These are phyloP conservation scores for Squalus acanthias DNA, from an alignment of 2,797 vertebrate species.

Conservation along the genomic window DNA sequence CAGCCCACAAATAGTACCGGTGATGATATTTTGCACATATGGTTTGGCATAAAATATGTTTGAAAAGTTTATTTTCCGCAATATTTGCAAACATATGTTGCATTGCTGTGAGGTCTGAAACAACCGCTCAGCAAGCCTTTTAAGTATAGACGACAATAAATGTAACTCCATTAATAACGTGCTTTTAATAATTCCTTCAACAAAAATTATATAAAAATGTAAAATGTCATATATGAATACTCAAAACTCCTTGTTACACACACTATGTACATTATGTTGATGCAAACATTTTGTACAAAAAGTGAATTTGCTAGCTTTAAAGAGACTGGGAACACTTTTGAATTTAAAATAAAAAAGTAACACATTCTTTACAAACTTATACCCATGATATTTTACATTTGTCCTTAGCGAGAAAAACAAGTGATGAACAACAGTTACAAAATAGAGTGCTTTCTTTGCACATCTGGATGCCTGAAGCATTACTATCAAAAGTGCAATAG, in stretches of 20 bases:
- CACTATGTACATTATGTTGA: constrained; percentile 26
- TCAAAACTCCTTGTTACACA: constrained; percentile 24
- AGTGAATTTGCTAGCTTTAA: constrained; percentile 3
- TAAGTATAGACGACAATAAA: not conserved
- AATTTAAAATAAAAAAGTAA: constrained; percentile 32
- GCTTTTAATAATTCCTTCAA: constrained; percentile 25
- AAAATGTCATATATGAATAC: constrained; percentile 30
- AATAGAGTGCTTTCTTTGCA: constrained; percentile 39
- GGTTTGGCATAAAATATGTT: not conserved
- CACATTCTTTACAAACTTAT: constrained; percentile 55
- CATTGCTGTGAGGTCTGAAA: not conserved
- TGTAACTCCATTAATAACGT: not conserved
- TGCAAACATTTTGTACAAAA: constrained; percentile 30
- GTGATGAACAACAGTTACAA: constrained; percentile 39
- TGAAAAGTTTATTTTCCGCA: constrained; percentile 10
- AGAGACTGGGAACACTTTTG: not conserved
- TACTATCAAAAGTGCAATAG: constrained; percentile 29
- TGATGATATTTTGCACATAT: not conserved
- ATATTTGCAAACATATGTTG: constrained; percentile 5
- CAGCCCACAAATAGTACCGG: not conserved
- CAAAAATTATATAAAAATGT: constrained; percentile 33
- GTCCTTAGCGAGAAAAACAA: constrained; percentile 55
- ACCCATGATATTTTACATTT: constrained; percentile 59
- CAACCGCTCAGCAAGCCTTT: not conserved
- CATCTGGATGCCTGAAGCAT: constrained; percentile 27